Base-by-base conservation (phyloP, 2,113 vertebrate genomes). In the Ceyx margarethae region DNA sequence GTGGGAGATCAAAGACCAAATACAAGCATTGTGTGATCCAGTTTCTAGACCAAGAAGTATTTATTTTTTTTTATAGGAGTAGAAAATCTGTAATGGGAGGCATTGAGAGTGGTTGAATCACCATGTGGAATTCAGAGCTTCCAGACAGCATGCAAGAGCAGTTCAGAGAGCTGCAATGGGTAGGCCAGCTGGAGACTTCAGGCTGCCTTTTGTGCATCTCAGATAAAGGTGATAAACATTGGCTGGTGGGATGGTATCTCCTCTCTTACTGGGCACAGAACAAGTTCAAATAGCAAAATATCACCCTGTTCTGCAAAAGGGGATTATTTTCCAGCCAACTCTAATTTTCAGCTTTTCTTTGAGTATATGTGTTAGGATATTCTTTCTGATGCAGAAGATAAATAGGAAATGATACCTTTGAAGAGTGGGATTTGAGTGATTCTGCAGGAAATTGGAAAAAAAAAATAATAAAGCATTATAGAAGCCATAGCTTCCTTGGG, bases 381-480 rank as follows among this genome's bases (percentile, higher is more conserved):
- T 42, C 22, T 73, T 95, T 88, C 57, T 72, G 46, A 29, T 94
- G 57, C 64, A 92, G 57, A 81, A 94, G 61, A 95, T 96, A 83
- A 94, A 83, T 92, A 90, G 26, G 10, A 90, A 95, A 73, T 69
- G 9, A 58, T 85, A 64, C 42, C 53, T 93, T 78, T 94, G 86
- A 96, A 96, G 81, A 68, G 23, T 5, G 17, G 33, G n/a, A 95
- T 96, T 96, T 95, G 77, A 95, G n/a, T 16, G 64, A 93, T 91
- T 96, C 61, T 78, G 43, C 25, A 77, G 68, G 53, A 95, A 96
- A 94, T 81, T 67, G 88, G 75, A 95, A 66, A 60, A 90, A 94
- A 93, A 25, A 71, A 37, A 37, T 10, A 10, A 37, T 10, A 10
- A 37, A 37, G 16, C 50, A 58, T 88, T 88, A 90, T 51, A 72